phyloP scores from a whole-genome alignment of 2,888 invertebrate genomes.

The Macrophya alboannulata region DNA sequence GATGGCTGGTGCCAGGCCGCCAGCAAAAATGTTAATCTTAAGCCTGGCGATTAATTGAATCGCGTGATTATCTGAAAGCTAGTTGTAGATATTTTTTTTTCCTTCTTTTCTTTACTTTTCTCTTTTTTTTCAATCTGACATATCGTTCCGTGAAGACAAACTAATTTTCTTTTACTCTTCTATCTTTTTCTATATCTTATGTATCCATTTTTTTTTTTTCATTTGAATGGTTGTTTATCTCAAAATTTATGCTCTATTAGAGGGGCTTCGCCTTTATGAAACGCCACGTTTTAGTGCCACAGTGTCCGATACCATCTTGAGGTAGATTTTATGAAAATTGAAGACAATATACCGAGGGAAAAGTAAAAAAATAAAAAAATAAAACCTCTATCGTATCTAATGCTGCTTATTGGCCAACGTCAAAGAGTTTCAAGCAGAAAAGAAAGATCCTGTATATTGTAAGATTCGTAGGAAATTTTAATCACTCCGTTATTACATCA shows the following conservation, averaged over 20 bases:
- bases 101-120: neutral
- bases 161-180: neutral
- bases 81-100: neutral
- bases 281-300: neutral
- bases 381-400: neutral
- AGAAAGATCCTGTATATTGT: neutral
- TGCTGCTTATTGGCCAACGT: neutral
- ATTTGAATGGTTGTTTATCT: constrained; percentile 30
- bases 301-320: constrained; percentile 36
- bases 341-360: neutral
- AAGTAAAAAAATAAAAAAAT: too few relatives aligned
- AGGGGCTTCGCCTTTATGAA: constrained; percentile 34
- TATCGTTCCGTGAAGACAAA: neutral
- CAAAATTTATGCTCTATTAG: constrained; percentile 22
- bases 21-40: constrained; percentile 52
- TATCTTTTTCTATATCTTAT: neutral
- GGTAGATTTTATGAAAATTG: constrained; percentile 50
- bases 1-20: constrained; percentile 22
- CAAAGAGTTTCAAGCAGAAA: neutral
- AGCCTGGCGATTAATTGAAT: constrained; percentile 49
- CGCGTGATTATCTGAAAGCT: constrained; percentile 43
- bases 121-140: neutral
- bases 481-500: neutral
- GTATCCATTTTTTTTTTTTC: neutral
- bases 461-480: neutral